A percentile compares a stretch with the other conserved stretches of the same genome.
phyloP scores from a whole-genome alignment of 2,113 vertebrate genomes.

The Danionella cerebrum region DNA sequence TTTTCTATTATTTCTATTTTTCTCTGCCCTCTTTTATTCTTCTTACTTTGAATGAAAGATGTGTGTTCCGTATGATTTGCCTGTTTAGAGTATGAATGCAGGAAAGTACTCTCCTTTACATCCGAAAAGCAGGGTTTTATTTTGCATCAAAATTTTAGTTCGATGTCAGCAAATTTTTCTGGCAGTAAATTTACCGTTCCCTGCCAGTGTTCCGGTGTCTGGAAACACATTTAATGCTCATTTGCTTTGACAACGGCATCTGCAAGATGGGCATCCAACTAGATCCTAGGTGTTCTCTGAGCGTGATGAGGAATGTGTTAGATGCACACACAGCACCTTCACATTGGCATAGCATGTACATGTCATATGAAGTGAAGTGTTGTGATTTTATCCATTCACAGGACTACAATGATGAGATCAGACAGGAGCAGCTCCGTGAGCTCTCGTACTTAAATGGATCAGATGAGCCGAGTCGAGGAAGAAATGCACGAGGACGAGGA shows the following conservation, averaged over 20 bases:
- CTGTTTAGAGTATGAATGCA: not conserved
- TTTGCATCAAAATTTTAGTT: not conserved
- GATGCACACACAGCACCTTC: not conserved
- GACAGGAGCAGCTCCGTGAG: slow-evolving; percentile 94
- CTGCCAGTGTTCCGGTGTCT: slow-evolving; percentile 6
- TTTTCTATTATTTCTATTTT: no score
- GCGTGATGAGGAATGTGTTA: not conserved
- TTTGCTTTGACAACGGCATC: not conserved
- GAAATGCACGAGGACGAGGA: slow-evolving; percentile 74
- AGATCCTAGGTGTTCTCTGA: not conserved
- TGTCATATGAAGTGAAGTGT: slow-evolving; percentile 8
- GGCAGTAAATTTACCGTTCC: slow-evolving; percentile 7
- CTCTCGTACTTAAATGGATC: slow-evolving; percentile 92
- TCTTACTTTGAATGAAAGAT: slow-evolving; percentile 6
- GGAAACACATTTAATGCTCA: not conserved
- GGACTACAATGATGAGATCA: slow-evolving; percentile 99
- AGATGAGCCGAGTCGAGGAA: slow-evolving; percentile 81
- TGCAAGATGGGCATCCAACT: slow-evolving; percentile 5
- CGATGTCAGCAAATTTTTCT: slow-evolving; percentile 4
- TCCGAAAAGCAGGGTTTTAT: not conserved
- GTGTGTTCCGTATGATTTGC: not conserved
- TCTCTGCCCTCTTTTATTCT: not conserved
- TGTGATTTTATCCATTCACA: slow-evolving; percentile 50
- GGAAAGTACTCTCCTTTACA: not conserved
- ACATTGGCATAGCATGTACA: slow-evolving; percentile 18